Base-by-base conservation (phyloP, 37 sponge, comb jelly and placozoan genomes). In the Dysidea cf. avara region DNA sequence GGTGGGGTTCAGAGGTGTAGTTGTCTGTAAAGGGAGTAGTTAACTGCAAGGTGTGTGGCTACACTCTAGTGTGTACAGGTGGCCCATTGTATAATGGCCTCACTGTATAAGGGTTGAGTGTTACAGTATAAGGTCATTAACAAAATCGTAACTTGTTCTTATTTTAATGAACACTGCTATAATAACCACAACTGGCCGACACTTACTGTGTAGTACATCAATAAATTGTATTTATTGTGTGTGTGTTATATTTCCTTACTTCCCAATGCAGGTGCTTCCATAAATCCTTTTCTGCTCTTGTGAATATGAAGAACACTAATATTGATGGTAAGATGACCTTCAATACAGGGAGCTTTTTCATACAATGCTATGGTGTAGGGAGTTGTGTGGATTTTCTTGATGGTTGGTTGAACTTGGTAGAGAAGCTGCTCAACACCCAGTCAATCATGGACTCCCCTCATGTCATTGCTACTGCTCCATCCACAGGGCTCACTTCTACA, bases 331-430 rank as follows among this genome's bases (percentile, higher is more conserved):
- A 43, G 46, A 12, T 5, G 7, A 43, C 5, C 46, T 43, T 5
- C 46, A 43, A 9, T 43, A 43, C 7, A 5, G 46, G 9, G 7
- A 43, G 9, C 9, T 43, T 12, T 43, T 5, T 43, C 9, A 43
- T 5, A 12, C 5, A 12, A 12, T 43, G 40, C 39, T 25, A 26
- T 30, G 16, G 26, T 66, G 18, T 53, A 84, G 81, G 86, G 2
- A 67, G 81, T 49, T 83, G 83, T 59, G 71, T 83, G 20, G 87
- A 89, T 63, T 96, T 92, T 73, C 56, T 96, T 68, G 90, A 85
- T 57, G 83, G 86, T 3, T 96, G 96, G 96, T 81, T 96, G 21
- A 84, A 75, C 40, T 83, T 96, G 18, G 85, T 87, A 1, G 86
- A 92, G 84, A 87, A 87, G 68, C 67, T 96, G 32, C 67, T 92